These are phyloP conservation scores for Phylloscopus trochilus DNA, from an alignment of 2,113 vertebrate species.

Conservation along the genomic window DNA sequence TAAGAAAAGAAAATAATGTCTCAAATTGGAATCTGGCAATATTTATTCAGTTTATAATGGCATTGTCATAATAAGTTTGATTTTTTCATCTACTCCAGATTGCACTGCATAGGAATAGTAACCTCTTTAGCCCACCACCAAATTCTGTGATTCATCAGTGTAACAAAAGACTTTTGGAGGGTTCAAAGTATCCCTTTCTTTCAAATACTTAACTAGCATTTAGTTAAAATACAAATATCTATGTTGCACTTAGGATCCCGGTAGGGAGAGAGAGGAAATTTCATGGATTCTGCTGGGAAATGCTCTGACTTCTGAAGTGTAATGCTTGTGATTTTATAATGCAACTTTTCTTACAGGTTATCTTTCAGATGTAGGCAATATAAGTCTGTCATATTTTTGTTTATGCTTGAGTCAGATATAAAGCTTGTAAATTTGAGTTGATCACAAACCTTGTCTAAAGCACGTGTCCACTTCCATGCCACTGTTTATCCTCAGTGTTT, in stretches of 20 bases:
- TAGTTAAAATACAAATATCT: neutral
- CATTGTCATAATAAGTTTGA: neutral
- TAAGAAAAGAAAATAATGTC: neutral
- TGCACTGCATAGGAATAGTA: neutral
- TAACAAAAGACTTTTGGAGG: neutral
- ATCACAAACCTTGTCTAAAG: conserved; percentile 19
- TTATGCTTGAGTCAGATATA: neutral
- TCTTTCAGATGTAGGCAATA: neutral
- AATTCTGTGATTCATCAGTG: conserved; percentile 15
- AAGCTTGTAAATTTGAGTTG: neutral
- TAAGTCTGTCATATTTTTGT: neutral
- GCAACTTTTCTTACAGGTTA: neutral
- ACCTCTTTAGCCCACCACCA: neutral
- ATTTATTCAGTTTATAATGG: conserved; percentile 17
- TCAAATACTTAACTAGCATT: neutral
- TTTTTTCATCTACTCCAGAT: conserved; percentile 19
- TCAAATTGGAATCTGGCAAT: conserved; percentile 14
- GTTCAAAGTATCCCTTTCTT: neutral
- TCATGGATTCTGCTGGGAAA: neutral
- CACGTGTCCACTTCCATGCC: neutral
- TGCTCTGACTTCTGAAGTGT: neutral
- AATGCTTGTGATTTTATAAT: neutral
- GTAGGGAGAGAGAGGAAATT: neutral
- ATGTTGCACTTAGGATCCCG: accelerated
- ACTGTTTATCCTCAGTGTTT: conserved; percentile 34